These are phyloP conservation scores for Platygyra sinensis DNA, from an alignment of 64 coral and sea anemone species.

Conservation along the genomic window DNA sequence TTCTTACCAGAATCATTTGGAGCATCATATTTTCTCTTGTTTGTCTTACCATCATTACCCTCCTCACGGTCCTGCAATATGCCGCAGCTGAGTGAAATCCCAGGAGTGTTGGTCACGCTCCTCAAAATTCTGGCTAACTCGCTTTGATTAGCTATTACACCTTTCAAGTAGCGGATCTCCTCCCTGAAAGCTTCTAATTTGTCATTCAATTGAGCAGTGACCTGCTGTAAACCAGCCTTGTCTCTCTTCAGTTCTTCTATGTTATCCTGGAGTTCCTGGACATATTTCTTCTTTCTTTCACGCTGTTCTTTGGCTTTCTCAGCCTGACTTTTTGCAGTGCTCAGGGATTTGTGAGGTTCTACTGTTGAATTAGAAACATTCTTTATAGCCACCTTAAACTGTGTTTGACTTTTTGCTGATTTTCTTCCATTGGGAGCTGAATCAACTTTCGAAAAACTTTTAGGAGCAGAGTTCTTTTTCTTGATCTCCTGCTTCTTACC, in stretches of 20 bases:
- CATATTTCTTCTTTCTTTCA: slow-evolving; percentile 80
- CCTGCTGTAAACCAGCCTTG: slow-evolving; percentile 43
- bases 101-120: slow-evolving; percentile 51
- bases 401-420: not conserved
- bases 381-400: not conserved
- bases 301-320: slow-evolving; percentile 54
- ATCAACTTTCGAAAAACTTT: not conserved
- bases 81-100: slow-evolving; percentile 60
- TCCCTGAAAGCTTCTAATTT: slow-evolving; percentile 49
- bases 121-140: slow-evolving; percentile 77
- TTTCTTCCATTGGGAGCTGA: not conserved
- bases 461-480: not conserved
- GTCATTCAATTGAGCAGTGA: not conserved
- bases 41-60: slow-evolving; percentile 3
- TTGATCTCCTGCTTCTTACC: not conserved
- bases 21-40: slow-evolving; percentile 28
- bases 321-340: slow-evolving; percentile 34
- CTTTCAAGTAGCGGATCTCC: slow-evolving; percentile 83
- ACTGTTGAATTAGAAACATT: slow-evolving; percentile 5
- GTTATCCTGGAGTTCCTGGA: slow-evolving; percentile 66
- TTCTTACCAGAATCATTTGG: not conserved
- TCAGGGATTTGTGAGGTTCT: not conserved
- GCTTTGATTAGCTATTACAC: slow-evolving; percentile 84
- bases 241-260: slow-evolving; percentile 58
- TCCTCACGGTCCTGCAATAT: slow-evolving; percentile 24